Evolutionary conservation across 2,888 invertebrate genomes (phyloP), one percentile per base, ranked within the genome.

Genomic region (Caenorhabditis sp.): DNA sequence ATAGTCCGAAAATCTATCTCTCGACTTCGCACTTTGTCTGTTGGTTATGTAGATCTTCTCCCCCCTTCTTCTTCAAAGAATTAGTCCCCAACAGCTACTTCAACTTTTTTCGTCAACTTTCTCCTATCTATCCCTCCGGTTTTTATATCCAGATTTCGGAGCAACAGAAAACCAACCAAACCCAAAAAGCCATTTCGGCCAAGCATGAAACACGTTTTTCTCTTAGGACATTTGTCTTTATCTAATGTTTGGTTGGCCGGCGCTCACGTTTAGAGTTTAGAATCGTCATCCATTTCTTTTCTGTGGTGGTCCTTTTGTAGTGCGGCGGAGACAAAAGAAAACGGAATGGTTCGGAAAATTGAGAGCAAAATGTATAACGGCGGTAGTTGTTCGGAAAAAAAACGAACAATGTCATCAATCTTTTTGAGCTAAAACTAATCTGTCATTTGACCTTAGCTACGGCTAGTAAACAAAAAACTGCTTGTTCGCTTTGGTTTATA

Each of bases 61-160:
- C 44, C 14, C n/a, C 19, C 10, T 19, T 3, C 47, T 47, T 47
- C 19, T 47, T 47, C 47, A 49, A 47, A 63, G 44, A 79, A 79
- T 79, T 70, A 79, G 79, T 79, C 79, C 79, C 79, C 79, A 79
- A 79, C 79, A 64, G 70, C 70, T 70, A 79, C 79, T 79, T 79
- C 79, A 79, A 79, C 79, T 70, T 69, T 56, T 69, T 63, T 72
- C 61, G 35, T 38, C 64, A 63, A 61, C 70, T 35, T 64, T 70
- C 72, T 58, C 59, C 22, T n/a, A 66, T 61, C 70, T 35, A 24
- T 26, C 44, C 51, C 49, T n/a, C 38, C 31, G 51, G 54, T 38
- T 68, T 68, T 38, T 38, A 54, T 54, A 54, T 68, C 68, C 63
- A 70, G 69, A 77, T 77, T 70, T 77, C 41, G 26, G 76, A 54